Percentiles rank a stretch among this genome's conserved stretches.
Evolutionary conservation across 2,797 vertebrate genomes (phyloP).

Genomic region (Microtus agrestis): DNA sequence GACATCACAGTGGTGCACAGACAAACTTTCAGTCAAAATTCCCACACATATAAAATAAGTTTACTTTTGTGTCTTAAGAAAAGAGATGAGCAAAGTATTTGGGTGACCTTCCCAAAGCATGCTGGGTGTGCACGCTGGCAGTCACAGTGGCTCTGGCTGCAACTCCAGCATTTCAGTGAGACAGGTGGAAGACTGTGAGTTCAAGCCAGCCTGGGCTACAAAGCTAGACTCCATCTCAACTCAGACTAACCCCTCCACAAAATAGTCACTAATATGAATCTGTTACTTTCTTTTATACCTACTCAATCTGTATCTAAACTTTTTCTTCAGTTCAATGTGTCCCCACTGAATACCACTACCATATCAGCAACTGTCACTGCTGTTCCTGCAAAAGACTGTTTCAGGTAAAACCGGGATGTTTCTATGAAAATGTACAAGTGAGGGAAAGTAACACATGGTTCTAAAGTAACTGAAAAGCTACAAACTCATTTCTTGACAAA

Average conservation of each 20-base stretch:
- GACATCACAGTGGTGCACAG: not conserved
- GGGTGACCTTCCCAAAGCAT: not conserved
- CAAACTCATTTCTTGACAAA: conserved; percentile 53
- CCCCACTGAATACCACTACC: conserved; percentile 20
- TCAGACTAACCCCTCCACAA: too few relatives aligned
- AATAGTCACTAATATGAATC: not conserved
- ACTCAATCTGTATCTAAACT: conserved; percentile 46
- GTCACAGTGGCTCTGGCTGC: not conserved
- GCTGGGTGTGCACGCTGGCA: not conserved
- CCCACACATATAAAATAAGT: not conserved
- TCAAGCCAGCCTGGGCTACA: not conserved
- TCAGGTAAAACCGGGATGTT: conserved; percentile 43
- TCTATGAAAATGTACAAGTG: not conserved
- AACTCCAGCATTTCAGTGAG: not conserved
- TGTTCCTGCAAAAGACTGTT: conserved; percentile 40
- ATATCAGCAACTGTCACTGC: conserved; percentile 14
- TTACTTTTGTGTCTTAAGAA: too few relatives aligned
- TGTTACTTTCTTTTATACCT: conserved; percentile 9
- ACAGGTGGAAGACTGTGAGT: not conserved
- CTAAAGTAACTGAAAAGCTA: conserved; percentile 56
- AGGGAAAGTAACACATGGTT: not conserved
- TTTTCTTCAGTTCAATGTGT: conserved; percentile 41
- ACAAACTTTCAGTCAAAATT: not conserved
- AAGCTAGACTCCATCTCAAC: not conserved
- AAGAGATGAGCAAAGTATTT: not conserved